Evolutionary conservation across 2,797 vertebrate genomes (phyloP), one percentile per base, ranked within the genome.

Genomic region (Rhinichthys osculus): DNA sequence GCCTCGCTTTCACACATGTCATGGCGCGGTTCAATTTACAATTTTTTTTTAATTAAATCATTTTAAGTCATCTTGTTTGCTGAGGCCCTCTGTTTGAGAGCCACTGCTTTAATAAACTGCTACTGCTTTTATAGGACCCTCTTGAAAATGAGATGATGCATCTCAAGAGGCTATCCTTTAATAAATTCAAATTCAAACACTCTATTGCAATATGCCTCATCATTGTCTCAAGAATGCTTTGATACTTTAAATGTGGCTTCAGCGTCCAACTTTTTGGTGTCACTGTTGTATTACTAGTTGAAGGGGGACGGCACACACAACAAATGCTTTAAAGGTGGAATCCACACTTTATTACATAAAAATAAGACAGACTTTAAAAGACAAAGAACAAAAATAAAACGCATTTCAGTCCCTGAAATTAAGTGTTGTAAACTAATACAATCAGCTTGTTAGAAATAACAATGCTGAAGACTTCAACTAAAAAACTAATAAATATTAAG

Each of bases 271-370:
- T 23, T 54, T 23, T 54, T 54, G 19, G 10, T 1, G 7, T 14
- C 21, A 59, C 14, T 27, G 8, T 17, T 78, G 52, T 21, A 44
- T 69, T 74, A 16, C 7, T 33, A 74, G 7, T 77, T 16, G 44
- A 62, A 23, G 8, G 9, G 14, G 2, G 23, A 69, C 35, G 17
- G 35, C 3, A 59, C 9, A 3, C 14, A 27, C 4, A 19, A 33
- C 23, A 72, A 14, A 67, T 44, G 21, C 1, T 52, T 35, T 73
- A 74, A 62, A 72, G 44, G 83, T 90, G 86, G 79, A 78, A 86
- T 82, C 71, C 90, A 89, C 90, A 89, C 59, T 92, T 92, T 91
- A 92, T 92, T 92, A 90, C 70, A 87, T 76, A 82, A 84, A 91
- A 88, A 86, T 30, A 82, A 47, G 80, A 81, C 66, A 38, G 35